These are phyloP conservation scores for Adelphocoris suturalis DNA, from an alignment of 2,888 invertebrate species.

Conservation along the genomic window DNA sequence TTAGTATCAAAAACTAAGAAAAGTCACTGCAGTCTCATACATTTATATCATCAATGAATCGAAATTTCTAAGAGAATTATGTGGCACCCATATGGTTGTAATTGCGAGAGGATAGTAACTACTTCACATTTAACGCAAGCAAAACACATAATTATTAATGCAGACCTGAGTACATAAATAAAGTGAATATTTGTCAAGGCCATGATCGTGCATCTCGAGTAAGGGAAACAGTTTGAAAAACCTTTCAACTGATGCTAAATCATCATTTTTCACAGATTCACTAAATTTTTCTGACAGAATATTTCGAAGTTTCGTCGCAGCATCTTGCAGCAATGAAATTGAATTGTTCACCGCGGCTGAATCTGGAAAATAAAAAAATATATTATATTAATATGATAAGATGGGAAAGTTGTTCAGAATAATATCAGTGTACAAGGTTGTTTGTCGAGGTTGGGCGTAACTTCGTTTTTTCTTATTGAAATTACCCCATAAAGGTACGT, in stretches of 20 bases:
- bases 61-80: not conserved
- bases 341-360: conserved; percentile 86
- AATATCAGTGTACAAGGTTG: too few species aligned
- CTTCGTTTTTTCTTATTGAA: too few species aligned
- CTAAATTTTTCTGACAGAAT: conserved; percentile 91
- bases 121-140: not conserved
- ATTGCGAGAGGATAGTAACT: not conserved
- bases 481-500: too few species aligned
- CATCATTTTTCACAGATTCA: conserved; percentile 92
- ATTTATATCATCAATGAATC: not conserved
- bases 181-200: conserved; percentile 91
- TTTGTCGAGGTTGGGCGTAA: too few species aligned
- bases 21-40: not conserved
- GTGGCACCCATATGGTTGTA: not conserved
- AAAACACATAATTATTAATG: not conserved
- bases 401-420: too few species aligned
- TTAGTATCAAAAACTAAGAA: not conserved
- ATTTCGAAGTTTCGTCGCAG: conserved; percentile 85
- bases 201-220: conserved; percentile 93
- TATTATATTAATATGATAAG: too few species aligned
- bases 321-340: conserved; percentile 86
- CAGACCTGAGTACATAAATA: conserved; percentile 83
- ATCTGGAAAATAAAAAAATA: conserved; percentile 77
- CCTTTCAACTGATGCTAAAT: conserved; percentile 93
- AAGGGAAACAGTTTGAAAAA: conserved; percentile 98